Evolutionary conservation across 2,888 invertebrate genomes (phyloP), one percentile per base, ranked within the genome.

Genomic region (Girardia tigrina): DNA sequence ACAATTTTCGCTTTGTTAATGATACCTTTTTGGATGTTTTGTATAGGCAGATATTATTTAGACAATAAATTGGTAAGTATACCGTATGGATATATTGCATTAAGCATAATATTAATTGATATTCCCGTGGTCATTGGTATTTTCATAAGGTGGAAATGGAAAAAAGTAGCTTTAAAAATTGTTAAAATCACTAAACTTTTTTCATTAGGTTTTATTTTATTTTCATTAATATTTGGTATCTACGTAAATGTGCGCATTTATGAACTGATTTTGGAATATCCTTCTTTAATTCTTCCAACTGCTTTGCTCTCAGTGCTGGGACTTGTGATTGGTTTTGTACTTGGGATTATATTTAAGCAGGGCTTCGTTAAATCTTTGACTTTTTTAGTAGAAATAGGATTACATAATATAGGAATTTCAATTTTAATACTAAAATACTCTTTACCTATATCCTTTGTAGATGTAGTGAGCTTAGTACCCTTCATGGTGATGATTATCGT

Each of bases 11-110:
- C 78, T n/a, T 56, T 56, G n/a, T 16, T 80, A 1, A 83, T 84
- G 82, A 84, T 85, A 83, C 85, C 85, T 0, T 76, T 84, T 1
- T 85, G 85, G 85, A 78, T 85, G 78, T 81, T 80, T 75, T 79
- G 82, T 12, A 78, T 85, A 70, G 84, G 83, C 1, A 79, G 79
- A 28, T 80, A 81, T 75, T 80, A 84, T 14, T 72, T 77, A 23
- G 80, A 81, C n/a, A 26, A 29, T n/a, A 77, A 74, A 42, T 36
- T 77, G 12, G 77, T 82, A n/a, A 72, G 77, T 36, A 79, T 83
- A 26, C 85, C 85, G 1, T 84, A 80, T 78, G 28, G 70, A 4
- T 80, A 81, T 75, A 80, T 85, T 42, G 77, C 80, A 26, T 74
- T 79, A 16, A 81, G 82, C 0, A 79, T 85, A 26, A 72, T 81